A percentile compares a stretch with the other conserved stretches of the same genome.
phyloP scores from a whole-genome alignment of 2,113 vertebrate genomes.

The Triplophysa siluroides region DNA sequence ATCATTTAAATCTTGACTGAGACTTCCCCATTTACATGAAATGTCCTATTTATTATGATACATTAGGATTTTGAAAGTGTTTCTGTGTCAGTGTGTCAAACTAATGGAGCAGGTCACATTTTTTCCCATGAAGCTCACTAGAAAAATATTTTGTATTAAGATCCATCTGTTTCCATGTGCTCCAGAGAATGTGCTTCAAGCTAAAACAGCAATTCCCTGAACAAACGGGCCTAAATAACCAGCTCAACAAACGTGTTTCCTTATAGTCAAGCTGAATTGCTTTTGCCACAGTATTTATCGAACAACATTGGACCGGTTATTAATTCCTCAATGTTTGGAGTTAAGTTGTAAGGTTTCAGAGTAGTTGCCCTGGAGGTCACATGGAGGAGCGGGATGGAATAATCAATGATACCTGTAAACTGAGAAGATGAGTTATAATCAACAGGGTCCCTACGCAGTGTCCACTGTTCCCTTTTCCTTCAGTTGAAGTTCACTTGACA shows the following conservation, averaged over 20 bases:
- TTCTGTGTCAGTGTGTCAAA: too few relatives aligned
- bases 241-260: neutral
- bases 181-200: neutral
- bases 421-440: too few relatives aligned
- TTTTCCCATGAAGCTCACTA: slow-evolving; percentile 54
- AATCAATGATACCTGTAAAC: slow-evolving; percentile 21
- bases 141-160: slow-evolving; percentile 53
- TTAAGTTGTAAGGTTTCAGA: slow-evolving; percentile 7
- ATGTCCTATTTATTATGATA: too few relatives aligned
- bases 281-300: too few relatives aligned
- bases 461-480: too few relatives aligned
- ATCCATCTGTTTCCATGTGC: slow-evolving; percentile 65
- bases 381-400: slow-evolving; percentile 27
- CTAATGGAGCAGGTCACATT: too few relatives aligned
- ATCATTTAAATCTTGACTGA: too few relatives aligned
- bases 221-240: slow-evolving; percentile 53
- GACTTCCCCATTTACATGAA: too few relatives aligned
- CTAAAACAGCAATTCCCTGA: slow-evolving; percentile 26
- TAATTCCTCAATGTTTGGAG: slow-evolving; percentile 21
- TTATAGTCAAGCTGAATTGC: neutral
- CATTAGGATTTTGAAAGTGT: too few relatives aligned
- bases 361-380: slow-evolving; percentile 8
- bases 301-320: slow-evolving; percentile 32
- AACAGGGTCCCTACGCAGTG: too few relatives aligned
- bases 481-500: too few relatives aligned